Conservation (phyloP, 2,113 vertebrate genomes). For the Cacatua alba region DNA sequence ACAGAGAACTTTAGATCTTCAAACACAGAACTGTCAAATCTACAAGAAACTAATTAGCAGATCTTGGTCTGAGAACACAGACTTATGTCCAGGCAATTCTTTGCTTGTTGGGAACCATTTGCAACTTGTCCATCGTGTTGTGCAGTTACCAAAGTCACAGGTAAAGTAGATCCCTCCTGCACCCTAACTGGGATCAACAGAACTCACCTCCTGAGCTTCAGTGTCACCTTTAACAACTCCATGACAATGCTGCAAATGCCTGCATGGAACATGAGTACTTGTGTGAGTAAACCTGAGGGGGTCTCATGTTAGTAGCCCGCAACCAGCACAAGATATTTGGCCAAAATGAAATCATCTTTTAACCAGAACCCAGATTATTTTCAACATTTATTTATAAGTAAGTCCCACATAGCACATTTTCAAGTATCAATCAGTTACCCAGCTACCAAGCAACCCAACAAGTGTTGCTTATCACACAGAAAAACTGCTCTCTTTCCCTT, state of each 20-base stretch:
- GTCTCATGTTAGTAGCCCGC: background rate
- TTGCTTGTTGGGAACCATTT: background rate
- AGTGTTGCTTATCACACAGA: background rate
- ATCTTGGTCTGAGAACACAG: background rate
- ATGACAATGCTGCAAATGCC: background rate
- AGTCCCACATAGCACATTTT: background rate
- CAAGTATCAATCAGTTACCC: background rate
- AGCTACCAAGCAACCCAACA: background rate
- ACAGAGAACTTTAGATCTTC: background rate
- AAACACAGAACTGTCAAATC: background rate
- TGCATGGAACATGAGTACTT: accelerated
- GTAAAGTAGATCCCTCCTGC: background rate
- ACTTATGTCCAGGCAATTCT: background rate
- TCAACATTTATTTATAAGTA: background rate
- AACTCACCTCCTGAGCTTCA: background rate
- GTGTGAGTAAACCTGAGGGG: background rate
- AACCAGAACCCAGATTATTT: background rate
- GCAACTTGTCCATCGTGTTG: background rate
- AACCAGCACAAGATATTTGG: background rate
- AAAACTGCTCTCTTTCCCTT: background rate
- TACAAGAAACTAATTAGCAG: background rate
- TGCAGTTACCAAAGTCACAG: background rate
- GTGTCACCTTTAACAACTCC: background rate
- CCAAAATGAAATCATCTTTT: background rate
- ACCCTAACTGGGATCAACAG: background rate